These are phyloP conservation scores for Caranx melampygus DNA, from an alignment of 2,113 vertebrate genomes.

Conservation along the genomic window DNA sequence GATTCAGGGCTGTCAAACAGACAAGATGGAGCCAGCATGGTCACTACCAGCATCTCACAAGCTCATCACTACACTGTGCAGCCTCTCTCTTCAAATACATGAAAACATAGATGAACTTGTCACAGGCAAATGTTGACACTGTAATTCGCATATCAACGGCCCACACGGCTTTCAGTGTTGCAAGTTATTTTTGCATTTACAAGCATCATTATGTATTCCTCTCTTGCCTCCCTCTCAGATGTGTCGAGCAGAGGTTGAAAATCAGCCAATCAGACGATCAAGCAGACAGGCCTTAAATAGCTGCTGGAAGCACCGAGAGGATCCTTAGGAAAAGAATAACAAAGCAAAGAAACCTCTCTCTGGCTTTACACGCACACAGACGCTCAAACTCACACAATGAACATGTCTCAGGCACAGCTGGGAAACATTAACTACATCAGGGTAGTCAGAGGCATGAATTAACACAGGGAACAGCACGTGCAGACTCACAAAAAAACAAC, in stretches of 20 bases:
- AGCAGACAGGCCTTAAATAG: conserved; percentile 44
- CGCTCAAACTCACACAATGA: conserved; percentile 27
- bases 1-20: conserved; percentile 29
- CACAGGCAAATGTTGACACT: conserved; percentile 7
- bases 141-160: conserved; percentile 10
- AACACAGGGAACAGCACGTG: conserved; percentile 57
- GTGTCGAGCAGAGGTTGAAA: not conserved
- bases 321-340: conserved; percentile 29
- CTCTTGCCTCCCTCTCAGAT: conserved; percentile 12
- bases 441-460: conserved; percentile 51
- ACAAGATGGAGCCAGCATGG: conserved; percentile 17
- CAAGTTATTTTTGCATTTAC: not conserved
- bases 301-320: conserved; percentile 24
- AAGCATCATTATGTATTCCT: conserved; percentile 8
- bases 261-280: conserved; percentile 12
- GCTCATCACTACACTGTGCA: not conserved
- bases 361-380: conserved; percentile 11
- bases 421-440: conserved; percentile 76
- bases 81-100: not conserved
- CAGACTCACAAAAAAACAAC: conserved; percentile 39
- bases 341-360: conserved; percentile 23
- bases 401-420: conserved; percentile 70
- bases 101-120: conserved; percentile 6
- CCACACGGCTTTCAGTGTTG: not conserved
- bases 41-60: not conserved